Conservation (phyloP, 1,140 invertebrate genomes). For the Drosophila mojavensis region DNA sequence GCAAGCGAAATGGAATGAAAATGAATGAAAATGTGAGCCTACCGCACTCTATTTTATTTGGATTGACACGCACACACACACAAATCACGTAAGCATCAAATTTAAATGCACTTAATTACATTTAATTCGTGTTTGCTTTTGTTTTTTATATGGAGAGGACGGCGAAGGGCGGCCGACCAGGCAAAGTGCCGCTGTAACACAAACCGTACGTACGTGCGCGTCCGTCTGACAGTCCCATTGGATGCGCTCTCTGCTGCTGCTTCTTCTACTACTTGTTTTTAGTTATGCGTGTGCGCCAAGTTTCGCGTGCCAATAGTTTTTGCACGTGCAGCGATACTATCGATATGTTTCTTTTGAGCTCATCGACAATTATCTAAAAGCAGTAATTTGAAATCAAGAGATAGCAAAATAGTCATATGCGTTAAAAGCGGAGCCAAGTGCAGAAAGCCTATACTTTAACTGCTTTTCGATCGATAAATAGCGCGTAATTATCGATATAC, state of each 20-base stretch:
- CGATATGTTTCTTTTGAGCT: slow-evolving; percentile 25
- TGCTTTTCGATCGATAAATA: slow-evolving; percentile 31
- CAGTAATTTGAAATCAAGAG: slow-evolving; percentile 13
- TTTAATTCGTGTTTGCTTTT: slow-evolving; percentile 57
- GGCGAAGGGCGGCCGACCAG: slow-evolving; percentile 14
- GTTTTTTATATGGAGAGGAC: slow-evolving; percentile 36
- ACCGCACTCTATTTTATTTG: slow-evolving; percentile 6
- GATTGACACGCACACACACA: slow-evolving; percentile 18
- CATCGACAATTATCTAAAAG: slow-evolving; percentile 23
- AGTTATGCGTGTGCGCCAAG: slow-evolving; percentile 53
- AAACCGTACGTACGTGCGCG: slow-evolving; percentile 52
- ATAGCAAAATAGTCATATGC: background rate
- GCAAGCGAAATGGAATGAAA: slow-evolving; percentile 33
- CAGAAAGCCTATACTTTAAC: background rate
- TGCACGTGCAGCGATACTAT: slow-evolving; percentile 48
- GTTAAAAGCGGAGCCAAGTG: slow-evolving; percentile 13
- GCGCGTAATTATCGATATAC: slow-evolving; percentile 57
- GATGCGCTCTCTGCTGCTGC: slow-evolving; percentile 34
- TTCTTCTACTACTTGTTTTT: slow-evolving; percentile 42
- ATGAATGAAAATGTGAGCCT: slow-evolving; percentile 41
- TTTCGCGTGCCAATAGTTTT: slow-evolving; percentile 47
- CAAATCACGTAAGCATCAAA: slow-evolving; percentile 65
- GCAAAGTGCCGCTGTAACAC: slow-evolving; percentile 48
- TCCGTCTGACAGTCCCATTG: slow-evolving; percentile 48
- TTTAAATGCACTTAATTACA: slow-evolving; percentile 70